Evolutionary conservation across 1,140 invertebrate genomes (phyloP).

Genomic region (Linepithema humile): DNA sequence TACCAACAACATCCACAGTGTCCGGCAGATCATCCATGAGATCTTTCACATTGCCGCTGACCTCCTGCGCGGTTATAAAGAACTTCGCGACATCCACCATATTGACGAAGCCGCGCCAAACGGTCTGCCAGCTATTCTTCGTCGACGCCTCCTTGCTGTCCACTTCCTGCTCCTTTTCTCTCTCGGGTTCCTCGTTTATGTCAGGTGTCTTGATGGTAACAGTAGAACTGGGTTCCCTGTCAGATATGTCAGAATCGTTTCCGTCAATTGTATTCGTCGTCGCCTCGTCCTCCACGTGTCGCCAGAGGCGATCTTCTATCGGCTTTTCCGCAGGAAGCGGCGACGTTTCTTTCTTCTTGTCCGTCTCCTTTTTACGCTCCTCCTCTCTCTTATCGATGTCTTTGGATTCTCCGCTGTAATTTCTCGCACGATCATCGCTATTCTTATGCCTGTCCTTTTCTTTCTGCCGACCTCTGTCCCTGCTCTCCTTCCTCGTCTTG

Average conservation of each 20-base stretch:
- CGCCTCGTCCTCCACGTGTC: slow-evolving; percentile 81
- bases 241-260: slow-evolving; percentile 83
- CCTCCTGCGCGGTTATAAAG: slow-evolving; percentile 92
- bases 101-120: slow-evolving; percentile 95
- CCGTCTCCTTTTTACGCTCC: slow-evolving; percentile 66
- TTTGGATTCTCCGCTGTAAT: slow-evolving; percentile 65
- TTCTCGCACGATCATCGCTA: slow-evolving; percentile 49
- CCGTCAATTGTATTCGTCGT: slow-evolving; percentile 82
- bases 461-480: slow-evolving; percentile 65
- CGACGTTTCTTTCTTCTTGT: slow-evolving; percentile 73
- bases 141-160: slow-evolving; percentile 54
- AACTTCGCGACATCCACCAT: slow-evolving; percentile 97
- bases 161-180: slow-evolving; percentile 69
- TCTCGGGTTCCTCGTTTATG: slow-evolving; percentile 81
- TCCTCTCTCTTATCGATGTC: slow-evolving; percentile 73
- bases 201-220: slow-evolving; percentile 86
- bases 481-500: slow-evolving; percentile 71
- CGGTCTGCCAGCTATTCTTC: slow-evolving; percentile 80
- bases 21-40: slow-evolving; percentile 90
- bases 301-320: slow-evolving; percentile 81
- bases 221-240: slow-evolving; percentile 86
- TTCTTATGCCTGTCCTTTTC: slow-evolving; percentile 75
- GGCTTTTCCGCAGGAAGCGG: slow-evolving; percentile 71
- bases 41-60: slow-evolving; percentile 89
- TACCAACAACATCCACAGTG: slow-evolving; percentile 95